Percentiles rank a stretch among this genome's conserved stretches.
Conservation (phyloP, 2,797 vertebrate genomes). For the Acipenser ruthenus region DNA sequence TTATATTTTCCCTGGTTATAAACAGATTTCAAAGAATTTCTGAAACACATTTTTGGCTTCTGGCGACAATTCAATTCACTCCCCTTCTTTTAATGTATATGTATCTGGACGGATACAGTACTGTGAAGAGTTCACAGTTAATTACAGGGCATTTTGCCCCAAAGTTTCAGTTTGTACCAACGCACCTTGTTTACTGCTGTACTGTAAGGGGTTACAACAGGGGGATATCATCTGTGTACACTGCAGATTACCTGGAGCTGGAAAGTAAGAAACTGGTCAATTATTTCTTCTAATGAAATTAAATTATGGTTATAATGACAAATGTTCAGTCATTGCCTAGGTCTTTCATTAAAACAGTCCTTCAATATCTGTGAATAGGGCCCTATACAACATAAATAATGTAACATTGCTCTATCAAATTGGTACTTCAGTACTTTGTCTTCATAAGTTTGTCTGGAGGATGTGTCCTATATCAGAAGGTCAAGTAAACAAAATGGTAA, state of each 20-base stretch:
- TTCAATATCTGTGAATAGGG: too few relatives aligned
- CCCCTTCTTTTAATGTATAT: slow-evolving; percentile 21
- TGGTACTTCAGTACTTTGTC: too few relatives aligned
- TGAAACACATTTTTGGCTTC: slow-evolving; percentile 16
- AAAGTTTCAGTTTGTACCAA: slow-evolving; percentile 19
- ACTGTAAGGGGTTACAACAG: too few relatives aligned
- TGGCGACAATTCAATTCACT: slow-evolving; percentile 18
- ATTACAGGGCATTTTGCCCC: slow-evolving; percentile 10
- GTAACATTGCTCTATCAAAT: too few relatives aligned
- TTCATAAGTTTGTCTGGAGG: too few relatives aligned
- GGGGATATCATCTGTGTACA: slow-evolving; percentile 15
- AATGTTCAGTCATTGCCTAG: slow-evolving; percentile 9
- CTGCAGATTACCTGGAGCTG: slow-evolving; percentile 6
- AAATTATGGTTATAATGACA: slow-evolving; percentile 10
- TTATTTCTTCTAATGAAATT: slow-evolving; percentile 15
- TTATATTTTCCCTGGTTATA: slow-evolving; percentile 27
- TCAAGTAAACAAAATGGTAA: too few relatives aligned
- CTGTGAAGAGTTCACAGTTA: slow-evolving; percentile 19
- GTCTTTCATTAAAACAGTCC: slow-evolving; percentile 8
- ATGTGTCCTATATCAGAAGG: too few relatives aligned
- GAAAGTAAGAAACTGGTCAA: slow-evolving; percentile 15
- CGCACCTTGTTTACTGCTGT: slow-evolving; percentile 24
- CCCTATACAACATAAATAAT: too few relatives aligned
- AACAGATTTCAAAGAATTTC: slow-evolving; percentile 22
- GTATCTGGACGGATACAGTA: slow-evolving; percentile 31